Evolutionary conservation across 1,140 invertebrate genomes (phyloP), one percentile per base, ranked within the genome.

Genomic region (Brachystomella parvula): DNA sequence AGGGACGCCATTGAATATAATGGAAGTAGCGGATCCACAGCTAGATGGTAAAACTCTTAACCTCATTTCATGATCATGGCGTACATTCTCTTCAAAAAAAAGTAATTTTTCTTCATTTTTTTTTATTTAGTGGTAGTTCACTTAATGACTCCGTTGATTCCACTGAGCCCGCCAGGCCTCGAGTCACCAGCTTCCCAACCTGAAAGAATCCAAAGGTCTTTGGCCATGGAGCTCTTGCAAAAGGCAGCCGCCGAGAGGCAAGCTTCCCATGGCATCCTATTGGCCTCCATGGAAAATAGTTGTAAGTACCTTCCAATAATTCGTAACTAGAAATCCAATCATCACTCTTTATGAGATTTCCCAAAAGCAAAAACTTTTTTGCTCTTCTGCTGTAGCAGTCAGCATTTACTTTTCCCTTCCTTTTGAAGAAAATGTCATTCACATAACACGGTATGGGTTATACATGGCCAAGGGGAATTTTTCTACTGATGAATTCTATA

Each of bases 231-330:
- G 72, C 78, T 92, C 3, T 76, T 92, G 2, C 84, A 83, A 19
- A 89, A 92, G 75, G 85, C 91, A 9, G 81, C 80, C 9, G 81
- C 83, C 75, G 83, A 85, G 2, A 86, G 87, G 72, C 85, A 84
- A 3, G 83, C 89, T 56, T 79, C 87, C 49, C 83, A 90, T 71
- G 83, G 90, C 69, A 90, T 93, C 84, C 79, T 94, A 6, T 77
- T 94, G 31, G 87, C 89, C 31, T 93, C 92, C 75, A 89, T 93
- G 85, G 90, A 94, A 75, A 86, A 86, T 76, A 88, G 89, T 76
- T 83, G 88, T 89, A 80, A 79, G 76, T 75, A 12, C 39, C 39
- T 44, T n/a, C 39, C 39, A 44, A 44, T n/a, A n/a, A n/a, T n/a
- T n/a, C n/a, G n/a, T n/a, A n/a, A n/a, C n/a, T n/a, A n/a, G n/a